Percentiles rank a stretch among this genome's conserved stretches.
Evolutionary conservation across 2,888 invertebrate genomes (phyloP).

Genomic region (Xylota sylvarum): DNA sequence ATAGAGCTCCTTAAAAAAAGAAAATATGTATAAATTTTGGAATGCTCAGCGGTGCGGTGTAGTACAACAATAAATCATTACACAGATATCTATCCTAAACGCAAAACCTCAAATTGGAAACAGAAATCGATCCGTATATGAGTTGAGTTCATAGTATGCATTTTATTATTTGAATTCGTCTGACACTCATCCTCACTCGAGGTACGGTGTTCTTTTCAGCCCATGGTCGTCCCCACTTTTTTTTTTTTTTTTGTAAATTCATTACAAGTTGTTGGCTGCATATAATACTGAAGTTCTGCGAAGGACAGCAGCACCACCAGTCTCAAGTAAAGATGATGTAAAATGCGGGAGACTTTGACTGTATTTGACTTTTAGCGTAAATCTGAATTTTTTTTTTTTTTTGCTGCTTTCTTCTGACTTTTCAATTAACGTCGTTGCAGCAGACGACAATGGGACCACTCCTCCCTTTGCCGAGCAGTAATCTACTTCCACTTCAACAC

Average conservation of each 20-base stretch:
- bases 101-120: slow-evolving; percentile 31
- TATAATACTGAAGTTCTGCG: slow-evolving; percentile 61
- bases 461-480: slow-evolving; percentile 42
- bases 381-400: slow-evolving; percentile 39
- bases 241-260: slow-evolving; percentile 26
- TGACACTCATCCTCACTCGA: slow-evolving; percentile 22
- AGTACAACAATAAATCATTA: slow-evolving; percentile 40
- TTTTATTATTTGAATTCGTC: slow-evolving; percentile 27
- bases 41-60: neutral
- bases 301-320: slow-evolving; percentile 65
- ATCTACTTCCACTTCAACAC: slow-evolving; percentile 67
- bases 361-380: slow-evolving; percentile 63
- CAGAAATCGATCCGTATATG: slow-evolving; percentile 28
- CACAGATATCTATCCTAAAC: neutral
- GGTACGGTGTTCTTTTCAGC: neutral
- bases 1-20: neutral
- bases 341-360: slow-evolving; percentile 66
- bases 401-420: slow-evolving; percentile 52
- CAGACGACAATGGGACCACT: slow-evolving; percentile 43
- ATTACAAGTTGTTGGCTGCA: slow-evolving; percentile 61
- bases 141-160: slow-evolving; percentile 7
- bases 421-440: slow-evolving; percentile 67
- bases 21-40: too few species aligned
- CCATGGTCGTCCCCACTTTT: slow-evolving; percentile 46
- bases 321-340: slow-evolving; percentile 54